Conservation (phyloP, 2,113 vertebrate genomes). For the Oceanites oceanicus region DNA sequence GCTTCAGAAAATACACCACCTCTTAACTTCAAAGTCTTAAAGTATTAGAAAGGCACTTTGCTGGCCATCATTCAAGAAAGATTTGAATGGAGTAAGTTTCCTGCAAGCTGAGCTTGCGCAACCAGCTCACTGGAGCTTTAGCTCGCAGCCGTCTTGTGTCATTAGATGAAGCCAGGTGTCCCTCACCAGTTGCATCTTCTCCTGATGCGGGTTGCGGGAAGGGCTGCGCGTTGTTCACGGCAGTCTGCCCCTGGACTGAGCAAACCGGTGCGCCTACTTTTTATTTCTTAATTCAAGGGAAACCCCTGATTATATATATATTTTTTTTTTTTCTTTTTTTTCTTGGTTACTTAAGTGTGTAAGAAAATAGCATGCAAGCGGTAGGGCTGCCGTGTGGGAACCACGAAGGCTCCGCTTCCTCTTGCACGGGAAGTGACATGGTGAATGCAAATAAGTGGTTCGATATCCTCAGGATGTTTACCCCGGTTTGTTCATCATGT, state of each 20-base stretch:
- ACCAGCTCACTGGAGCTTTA: not conserved
- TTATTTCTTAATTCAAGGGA: not conserved
- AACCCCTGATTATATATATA: not conserved
- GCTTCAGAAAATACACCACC: not conserved
- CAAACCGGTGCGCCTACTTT: not conserved
- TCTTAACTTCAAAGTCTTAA: not conserved
- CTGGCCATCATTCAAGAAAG: not conserved
- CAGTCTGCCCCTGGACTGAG: not conserved
- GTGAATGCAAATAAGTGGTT: not conserved
- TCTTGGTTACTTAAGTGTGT: not conserved
- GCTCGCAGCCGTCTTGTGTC: not conserved
- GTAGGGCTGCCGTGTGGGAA: not conserved
- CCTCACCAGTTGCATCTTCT: not conserved
- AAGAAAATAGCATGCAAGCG: not conserved
- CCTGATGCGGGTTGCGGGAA: not conserved
- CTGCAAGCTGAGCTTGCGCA: not conserved
- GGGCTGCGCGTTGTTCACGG: rapidly evolving
- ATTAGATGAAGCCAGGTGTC: rapidly evolving
- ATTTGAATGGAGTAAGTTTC: not conserved
- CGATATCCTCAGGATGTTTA: conserved; percentile 1
- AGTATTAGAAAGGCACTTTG: not conserved
- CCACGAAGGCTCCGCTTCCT: not conserved
- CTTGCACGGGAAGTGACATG: not conserved
- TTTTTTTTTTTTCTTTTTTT: not conserved
- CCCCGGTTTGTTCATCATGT: not conserved